Percentiles rank a stretch among this genome's conserved stretches.
Conservation (phyloP, 1,140 invertebrate genomes). For the Drosophila kikkawai region DNA sequence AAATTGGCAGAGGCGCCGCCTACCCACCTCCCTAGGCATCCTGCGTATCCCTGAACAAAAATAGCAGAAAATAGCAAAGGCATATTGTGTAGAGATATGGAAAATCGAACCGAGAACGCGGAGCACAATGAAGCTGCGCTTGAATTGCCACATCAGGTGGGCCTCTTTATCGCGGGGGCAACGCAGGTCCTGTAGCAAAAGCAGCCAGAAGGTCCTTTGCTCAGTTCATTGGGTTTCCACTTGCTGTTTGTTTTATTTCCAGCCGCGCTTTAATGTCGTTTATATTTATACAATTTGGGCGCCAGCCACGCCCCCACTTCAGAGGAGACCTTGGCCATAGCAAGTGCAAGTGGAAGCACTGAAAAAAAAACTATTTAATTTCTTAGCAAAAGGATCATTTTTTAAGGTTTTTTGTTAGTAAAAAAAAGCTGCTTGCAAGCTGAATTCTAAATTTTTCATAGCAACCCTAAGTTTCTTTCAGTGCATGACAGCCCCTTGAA, state of each 20-base stretch:
- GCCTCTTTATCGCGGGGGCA: slow-evolving; percentile 24
- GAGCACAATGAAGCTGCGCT: slow-evolving; percentile 64
- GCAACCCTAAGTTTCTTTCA: not conserved
- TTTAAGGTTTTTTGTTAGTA: no score
- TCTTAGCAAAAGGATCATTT: not conserved
- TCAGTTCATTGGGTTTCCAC: slow-evolving; percentile 77
- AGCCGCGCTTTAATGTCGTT: slow-evolving; percentile 80
- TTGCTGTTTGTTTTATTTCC: slow-evolving; percentile 80
- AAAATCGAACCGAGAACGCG: slow-evolving; percentile 61
- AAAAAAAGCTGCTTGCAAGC: not conserved
- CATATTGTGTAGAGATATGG: slow-evolving; percentile 78
- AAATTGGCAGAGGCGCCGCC: slow-evolving; percentile 36
- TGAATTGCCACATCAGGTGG: slow-evolving; percentile 64
- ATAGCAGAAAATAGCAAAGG: slow-evolving; percentile 50
- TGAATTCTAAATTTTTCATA: not conserved
- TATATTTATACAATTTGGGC: slow-evolving; percentile 79
- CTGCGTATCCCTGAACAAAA: slow-evolving; percentile 44
- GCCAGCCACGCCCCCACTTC: slow-evolving; percentile 20
- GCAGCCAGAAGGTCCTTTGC: slow-evolving; percentile 32
- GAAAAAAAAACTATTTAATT: no score
- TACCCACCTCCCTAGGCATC: not conserved
- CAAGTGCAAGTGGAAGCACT: slow-evolving; percentile 53
- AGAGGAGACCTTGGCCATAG: slow-evolving; percentile 20
- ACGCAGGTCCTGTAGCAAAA: not conserved
- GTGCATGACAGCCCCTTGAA: slow-evolving; percentile 2